These are phyloP conservation scores for Pygoscelis antarcticus DNA, from an alignment of 2,113 vertebrate genomes.

Conservation along the genomic window DNA sequence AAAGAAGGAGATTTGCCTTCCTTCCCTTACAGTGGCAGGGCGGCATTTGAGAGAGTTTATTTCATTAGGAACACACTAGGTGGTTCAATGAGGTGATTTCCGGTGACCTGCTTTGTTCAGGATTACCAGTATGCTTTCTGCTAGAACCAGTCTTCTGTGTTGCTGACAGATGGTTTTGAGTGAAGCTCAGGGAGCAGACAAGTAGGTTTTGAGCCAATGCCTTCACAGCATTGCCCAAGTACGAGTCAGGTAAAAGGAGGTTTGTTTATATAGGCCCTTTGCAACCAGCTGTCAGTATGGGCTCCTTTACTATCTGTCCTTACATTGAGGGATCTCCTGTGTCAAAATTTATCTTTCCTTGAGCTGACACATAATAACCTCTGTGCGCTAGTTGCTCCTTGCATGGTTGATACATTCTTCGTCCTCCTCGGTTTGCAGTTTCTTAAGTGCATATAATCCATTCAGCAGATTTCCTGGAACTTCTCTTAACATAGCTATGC, in stretches of 20 bases:
- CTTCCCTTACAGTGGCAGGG: not conserved
- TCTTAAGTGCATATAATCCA: conserved; percentile 20
- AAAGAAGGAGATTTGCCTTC: not conserved
- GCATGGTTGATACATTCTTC: not conserved
- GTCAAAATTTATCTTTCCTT: conserved; percentile 1
- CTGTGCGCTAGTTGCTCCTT: not conserved
- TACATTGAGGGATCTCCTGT: not conserved
- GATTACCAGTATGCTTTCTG: not conserved
- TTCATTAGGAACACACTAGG: not conserved
- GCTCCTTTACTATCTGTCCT: not conserved
- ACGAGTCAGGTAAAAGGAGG: not conserved
- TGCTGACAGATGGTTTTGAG: not conserved
- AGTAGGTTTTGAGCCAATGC: not conserved
- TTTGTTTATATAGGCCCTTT: not conserved
- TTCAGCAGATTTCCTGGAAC: conserved; percentile 44
- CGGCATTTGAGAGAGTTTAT: not conserved
- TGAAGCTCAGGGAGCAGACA: not conserved
- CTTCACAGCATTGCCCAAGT: not conserved
- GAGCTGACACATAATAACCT: conserved; percentile 23
- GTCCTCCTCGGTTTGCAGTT: not conserved
- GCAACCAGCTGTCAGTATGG: not conserved
- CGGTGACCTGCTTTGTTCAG: not conserved
- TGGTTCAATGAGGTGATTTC: not conserved
- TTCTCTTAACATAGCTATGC: not conserved
- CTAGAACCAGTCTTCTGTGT: not conserved